A percentile compares a stretch with the other conserved stretches of the same genome.
These are phyloP conservation scores for Ophion ellenae DNA, from an alignment of 2,888 invertebrate species.

Conservation along the genomic window DNA sequence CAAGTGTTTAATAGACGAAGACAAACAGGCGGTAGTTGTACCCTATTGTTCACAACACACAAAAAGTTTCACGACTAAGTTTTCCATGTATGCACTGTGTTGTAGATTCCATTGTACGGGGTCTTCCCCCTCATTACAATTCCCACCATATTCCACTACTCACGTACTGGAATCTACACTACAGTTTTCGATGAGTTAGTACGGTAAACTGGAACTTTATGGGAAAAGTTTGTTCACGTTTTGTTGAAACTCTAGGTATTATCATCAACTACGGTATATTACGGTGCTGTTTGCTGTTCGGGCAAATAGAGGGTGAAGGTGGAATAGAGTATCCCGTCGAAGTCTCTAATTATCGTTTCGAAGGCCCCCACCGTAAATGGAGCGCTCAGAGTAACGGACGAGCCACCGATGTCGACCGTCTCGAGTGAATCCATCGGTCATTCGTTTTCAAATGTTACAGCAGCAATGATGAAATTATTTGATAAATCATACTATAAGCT, in stretches of 20 bases:
- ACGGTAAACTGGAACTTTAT: conserved; percentile 3
- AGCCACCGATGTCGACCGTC: neutral
- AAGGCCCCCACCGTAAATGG: neutral
- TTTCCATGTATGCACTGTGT: neutral
- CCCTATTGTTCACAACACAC: neutral
- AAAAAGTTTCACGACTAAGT: neutral
- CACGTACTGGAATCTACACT: too few species aligned
- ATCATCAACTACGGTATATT: neutral
- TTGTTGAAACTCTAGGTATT: neutral
- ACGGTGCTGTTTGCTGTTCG: neutral
- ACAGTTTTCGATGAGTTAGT: neutral
- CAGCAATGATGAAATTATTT: conserved; percentile 43
- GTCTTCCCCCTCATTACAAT: too few species aligned
- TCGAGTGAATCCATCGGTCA: neutral
- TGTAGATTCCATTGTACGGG: too few species aligned
- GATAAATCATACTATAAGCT: conserved; percentile 37
- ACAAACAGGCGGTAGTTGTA: neutral
- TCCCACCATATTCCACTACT: too few species aligned
- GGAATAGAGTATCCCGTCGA: neutral
- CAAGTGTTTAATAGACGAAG: too few species aligned
- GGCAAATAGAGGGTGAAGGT: neutral
- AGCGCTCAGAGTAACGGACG: neutral
- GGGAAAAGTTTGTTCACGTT: neutral
- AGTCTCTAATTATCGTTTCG: conserved; percentile 3
- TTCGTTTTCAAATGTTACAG: neutral